phyloP scores from a whole-genome alignment of 2,113 vertebrate species.

The Pelodiscus sinensis region DNA sequence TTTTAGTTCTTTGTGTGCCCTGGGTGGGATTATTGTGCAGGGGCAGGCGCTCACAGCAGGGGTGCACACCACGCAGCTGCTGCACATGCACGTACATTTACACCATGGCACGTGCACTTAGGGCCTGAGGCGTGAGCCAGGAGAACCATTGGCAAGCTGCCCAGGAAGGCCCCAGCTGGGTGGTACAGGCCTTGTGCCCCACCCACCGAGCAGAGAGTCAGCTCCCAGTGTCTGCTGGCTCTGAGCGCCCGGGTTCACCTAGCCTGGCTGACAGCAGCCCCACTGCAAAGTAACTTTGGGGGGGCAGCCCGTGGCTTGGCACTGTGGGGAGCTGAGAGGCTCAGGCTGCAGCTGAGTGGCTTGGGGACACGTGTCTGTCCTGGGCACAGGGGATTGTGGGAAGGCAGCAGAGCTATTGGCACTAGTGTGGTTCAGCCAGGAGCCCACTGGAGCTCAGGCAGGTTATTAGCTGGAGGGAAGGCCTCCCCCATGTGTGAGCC shows the following conservation, averaged over 20 bases:
- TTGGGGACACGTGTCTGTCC: neutral
- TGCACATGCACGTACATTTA: no score
- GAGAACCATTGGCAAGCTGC: no score
- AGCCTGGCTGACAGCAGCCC: neutral
- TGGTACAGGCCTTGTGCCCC: no score
- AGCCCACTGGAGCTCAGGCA: neutral
- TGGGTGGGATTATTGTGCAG: no score
- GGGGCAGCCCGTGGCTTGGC: no score
- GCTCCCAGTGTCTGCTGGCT: neutral
- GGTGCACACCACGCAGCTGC: no score
- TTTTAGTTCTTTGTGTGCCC: neutral
- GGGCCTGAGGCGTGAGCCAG: neutral
- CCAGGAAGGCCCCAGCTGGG: neutral
- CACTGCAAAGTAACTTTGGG: neutral
- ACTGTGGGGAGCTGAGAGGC: neutral
- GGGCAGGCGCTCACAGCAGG: no score
- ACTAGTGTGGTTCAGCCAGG: neutral
- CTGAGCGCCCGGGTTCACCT: neutral
- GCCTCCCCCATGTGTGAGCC: neutral
- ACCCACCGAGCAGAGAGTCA: neutral
- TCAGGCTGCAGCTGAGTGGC: neutral
- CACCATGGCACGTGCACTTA: no score
- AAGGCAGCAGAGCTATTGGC: neutral
- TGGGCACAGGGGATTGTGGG: neutral
- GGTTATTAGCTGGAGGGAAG: neutral